A percentile compares a stretch with the other conserved stretches of the same genome.
Conservation (phyloP, 2,888 invertebrate genomes). For the Drosophila pegasa region DNA sequence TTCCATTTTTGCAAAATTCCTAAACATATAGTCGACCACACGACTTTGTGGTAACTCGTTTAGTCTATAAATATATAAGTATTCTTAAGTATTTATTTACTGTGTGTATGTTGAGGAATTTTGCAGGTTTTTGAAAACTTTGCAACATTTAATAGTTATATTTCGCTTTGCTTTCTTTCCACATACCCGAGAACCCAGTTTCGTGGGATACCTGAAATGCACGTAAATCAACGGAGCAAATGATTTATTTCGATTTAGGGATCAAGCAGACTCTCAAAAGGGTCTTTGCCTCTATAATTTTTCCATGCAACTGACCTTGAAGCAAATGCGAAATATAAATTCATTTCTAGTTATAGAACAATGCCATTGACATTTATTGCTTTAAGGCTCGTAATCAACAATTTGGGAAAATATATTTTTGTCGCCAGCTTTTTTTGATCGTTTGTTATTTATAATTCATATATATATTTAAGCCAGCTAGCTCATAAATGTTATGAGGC, state of each 20-base stretch:
- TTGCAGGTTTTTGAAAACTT: background rate
- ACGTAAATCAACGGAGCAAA: background rate
- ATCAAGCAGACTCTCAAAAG: background rate
- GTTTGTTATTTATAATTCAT: slow-evolving; percentile 5
- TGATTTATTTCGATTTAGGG: background rate
- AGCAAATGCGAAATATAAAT: background rate
- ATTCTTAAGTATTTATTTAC: background rate
- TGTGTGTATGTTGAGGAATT: background rate
- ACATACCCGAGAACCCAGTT: too few species aligned
- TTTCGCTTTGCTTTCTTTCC: too few species aligned
- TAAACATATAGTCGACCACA: slow-evolving; percentile 15
- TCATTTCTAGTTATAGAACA: background rate
- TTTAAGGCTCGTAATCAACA: background rate
- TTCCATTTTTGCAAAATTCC: slow-evolving; percentile 32
- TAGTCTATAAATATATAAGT: background rate
- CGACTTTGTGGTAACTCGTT: slow-evolving; percentile 10
- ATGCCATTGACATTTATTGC: too few species aligned
- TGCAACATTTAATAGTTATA: background rate
- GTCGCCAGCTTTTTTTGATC: background rate
- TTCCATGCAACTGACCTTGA: background rate
- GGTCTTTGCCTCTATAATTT: too few species aligned
- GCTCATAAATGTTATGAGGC: slow-evolving; percentile 1
- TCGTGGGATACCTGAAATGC: background rate
- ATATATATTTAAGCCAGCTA: slow-evolving; percentile 1
- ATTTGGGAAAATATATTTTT: background rate